Base-by-base conservation (phyloP, 2,113 vertebrate species). In the Mugil cephalus region DNA sequence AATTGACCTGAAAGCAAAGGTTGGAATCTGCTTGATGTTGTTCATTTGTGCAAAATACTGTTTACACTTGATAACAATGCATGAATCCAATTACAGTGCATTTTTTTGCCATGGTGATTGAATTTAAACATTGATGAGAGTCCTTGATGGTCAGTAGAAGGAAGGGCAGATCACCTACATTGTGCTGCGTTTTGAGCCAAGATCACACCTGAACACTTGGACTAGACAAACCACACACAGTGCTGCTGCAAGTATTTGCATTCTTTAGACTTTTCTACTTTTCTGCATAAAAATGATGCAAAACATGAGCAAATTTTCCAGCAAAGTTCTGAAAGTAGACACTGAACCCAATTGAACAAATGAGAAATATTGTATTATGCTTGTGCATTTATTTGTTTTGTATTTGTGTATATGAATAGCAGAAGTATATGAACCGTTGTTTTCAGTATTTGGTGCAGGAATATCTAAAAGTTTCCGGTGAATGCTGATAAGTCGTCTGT, bases 81-180 rank as follows among this genome's bases (percentile, higher is more conserved):
- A 38, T 48, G 14, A 30, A 30, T 30, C 24, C 24, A 30, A 30
- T 3, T 30, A 10, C 11, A 17, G 35, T n/a, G 24, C n/a, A n/a
- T n/a, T n/a, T 10, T 35, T 52, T 39, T 35, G 50, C 7, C 14
- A 21, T 45, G n/a, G 8, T 56, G 43, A 66, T 47, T 51, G 18
- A 30, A 34, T 63, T 72, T 43, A 36, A 73, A 42, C n/a, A 17
- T 8, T 42, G 54, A 35, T 19, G 11, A 71, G 39, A 17, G 13
- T 52, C 39, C 38, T 38, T 42, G 35, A 19, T 66, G 21, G 21
- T 11, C 30, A 45, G 19, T 0, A 1, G 60, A 34, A 30, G n/a
- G n/a, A n/a, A n/a, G n/a, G n/a, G n/a, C n/a, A n/a, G n/a, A n/a
- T n/a, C n/a, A n/a, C n/a, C n/a, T n/a, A n/a, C n/a, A n/a, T n/a